A percentile compares a stretch with the other conserved stretches of the same genome.
These are phyloP conservation scores for Drosophila ezoana DNA, from an alignment of 2,888 invertebrate genomes.

Conservation along the genomic window DNA sequence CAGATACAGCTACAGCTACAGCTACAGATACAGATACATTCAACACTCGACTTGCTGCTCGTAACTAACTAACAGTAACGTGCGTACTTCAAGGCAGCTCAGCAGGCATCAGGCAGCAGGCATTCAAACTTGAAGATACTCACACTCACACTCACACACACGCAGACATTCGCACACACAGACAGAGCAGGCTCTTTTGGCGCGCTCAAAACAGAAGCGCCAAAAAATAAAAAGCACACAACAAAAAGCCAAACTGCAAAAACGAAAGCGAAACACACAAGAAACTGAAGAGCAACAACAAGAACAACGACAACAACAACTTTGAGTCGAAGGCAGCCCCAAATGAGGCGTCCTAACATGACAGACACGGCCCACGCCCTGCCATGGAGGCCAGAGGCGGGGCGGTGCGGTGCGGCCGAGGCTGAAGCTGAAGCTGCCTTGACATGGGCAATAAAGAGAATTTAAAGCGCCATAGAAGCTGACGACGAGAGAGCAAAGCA, in stretches of 20 bases:
- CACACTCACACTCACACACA: slow-evolving; percentile 23
- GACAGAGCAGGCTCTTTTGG: slow-evolving; percentile 56
- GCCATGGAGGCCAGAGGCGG: neutral
- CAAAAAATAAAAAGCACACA: slow-evolving; percentile 56
- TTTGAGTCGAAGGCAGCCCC: slow-evolving; percentile 29
- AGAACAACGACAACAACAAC: slow-evolving; percentile 23
- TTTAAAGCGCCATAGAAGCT: slow-evolving; percentile 69
- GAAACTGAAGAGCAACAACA: slow-evolving; percentile 9
- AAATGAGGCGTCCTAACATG: slow-evolving; percentile 47
- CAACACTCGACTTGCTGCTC: slow-evolving; percentile 47
- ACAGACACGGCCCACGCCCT: slow-evolving; percentile 46
- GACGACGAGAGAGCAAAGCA: slow-evolving; percentile 42
- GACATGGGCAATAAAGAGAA: slow-evolving; percentile 76
- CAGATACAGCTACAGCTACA: slow-evolving; percentile 38
- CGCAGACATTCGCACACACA: slow-evolving; percentile 29
- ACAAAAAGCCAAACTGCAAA: slow-evolving; percentile 43
- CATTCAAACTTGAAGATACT: slow-evolving; percentile 42
- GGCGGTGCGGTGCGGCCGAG: neutral
- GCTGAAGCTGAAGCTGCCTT: slow-evolving; percentile 52
- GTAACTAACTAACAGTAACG: slow-evolving; percentile 80
- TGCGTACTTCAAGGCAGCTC: slow-evolving; percentile 70
- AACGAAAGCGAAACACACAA: slow-evolving; percentile 51
- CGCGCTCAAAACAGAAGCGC: slow-evolving; percentile 76
- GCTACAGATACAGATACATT: slow-evolving; percentile 44
- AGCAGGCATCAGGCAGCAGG: slow-evolving; percentile 35